Base-by-base conservation (phyloP, 2,797 vertebrate species). In the Mastacembelus armatus region DNA sequence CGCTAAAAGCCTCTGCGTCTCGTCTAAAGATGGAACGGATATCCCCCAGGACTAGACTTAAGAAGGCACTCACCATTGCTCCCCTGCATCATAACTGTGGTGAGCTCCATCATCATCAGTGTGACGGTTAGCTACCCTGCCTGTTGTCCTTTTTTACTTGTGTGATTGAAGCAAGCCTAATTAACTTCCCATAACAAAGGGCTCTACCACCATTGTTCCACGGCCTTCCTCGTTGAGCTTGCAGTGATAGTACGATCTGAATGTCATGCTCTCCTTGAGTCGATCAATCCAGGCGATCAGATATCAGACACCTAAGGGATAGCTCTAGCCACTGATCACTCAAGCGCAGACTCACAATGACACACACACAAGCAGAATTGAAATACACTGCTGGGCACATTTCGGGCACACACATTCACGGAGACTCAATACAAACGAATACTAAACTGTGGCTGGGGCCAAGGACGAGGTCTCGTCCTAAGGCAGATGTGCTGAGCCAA, bases 201-300 rank as follows among this genome's bases (percentile, higher is more conserved):
- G 60, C 52, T 72, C 45, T 16, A 29, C 48, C n/a, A 4, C 39
- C 18, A 16, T n/a, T 38, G 43, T 58, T 74, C 54, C n/a, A 7
- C 54, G 19, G 67, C 21, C 62, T 66, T 66, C 78, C 67, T 77
- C 79, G 85, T 39, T 4, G 62, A 81, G 79, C 81, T 75, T 42
- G 63, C 54, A 35, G 49, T 42, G 72, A 80, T 79, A 70, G 71
- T 48, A 64, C 43, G 11, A 76, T 87, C 82, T 91, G 90, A 93
- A 94, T 88, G 93, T 92, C 92, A 90, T 56, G 56, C 83, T 93
- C 86, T 92, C 91, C 92, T 92, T 94, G 91, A 86, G 80, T 73
- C 36, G 77, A 92, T 94, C 92, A 89, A 93, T 93, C 77, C 19
- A 61, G 64, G 68, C 82, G 85, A 93, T 94, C 92, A 88, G 91